Base-by-base conservation (phyloP, 2,113 vertebrate genomes). In the Cromileptes altivelis region DNA sequence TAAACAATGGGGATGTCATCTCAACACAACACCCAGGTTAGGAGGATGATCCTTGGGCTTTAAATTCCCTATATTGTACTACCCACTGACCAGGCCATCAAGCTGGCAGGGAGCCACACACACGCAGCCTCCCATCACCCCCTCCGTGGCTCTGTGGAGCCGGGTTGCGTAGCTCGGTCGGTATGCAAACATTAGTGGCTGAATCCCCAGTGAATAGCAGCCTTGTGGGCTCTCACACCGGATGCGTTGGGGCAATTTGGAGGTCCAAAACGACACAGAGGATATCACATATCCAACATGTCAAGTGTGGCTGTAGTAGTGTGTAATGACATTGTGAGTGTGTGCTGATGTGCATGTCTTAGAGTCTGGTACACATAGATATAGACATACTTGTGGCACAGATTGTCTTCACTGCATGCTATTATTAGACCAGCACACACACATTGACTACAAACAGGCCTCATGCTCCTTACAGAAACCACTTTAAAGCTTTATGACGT, bases 141-240 rank as follows among this genome's bases (percentile, higher is more conserved):
- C 73, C 57, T 76, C 40, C 15, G 45, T 15, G 72, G 52, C 69
- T 78, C 74, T 19, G 81, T 70, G 23, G 80, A 74, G 80, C 70
- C 83, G 53, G 86, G 88, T 93, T 91, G 90, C 87, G 85, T 84
- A 82, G 81, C 63, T 42, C 23, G 84, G 74, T 87, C 70, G 71
- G 85, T 85, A 83, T 91, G 82, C 88, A 92, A 92, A 92, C 92
- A 93, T 25, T 33, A 84, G 80, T 19, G 78, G 40, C 62, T 37
- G 68, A 82, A 73, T 91, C 92, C 87, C 79, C 49, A 52, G 70
- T 70, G 86, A 80, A 87, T 73, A 84, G 71, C 76, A 53, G 45
- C 81, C 78, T 70, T 45, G 70, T 49, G 85, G 86, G 75, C 84
- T 77, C 87, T 71, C 57, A 33, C 40, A 70, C 89, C 78, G 84